Conservation (phyloP, 2,797 vertebrate genomes). For the Adrianichthys oophorus region DNA sequence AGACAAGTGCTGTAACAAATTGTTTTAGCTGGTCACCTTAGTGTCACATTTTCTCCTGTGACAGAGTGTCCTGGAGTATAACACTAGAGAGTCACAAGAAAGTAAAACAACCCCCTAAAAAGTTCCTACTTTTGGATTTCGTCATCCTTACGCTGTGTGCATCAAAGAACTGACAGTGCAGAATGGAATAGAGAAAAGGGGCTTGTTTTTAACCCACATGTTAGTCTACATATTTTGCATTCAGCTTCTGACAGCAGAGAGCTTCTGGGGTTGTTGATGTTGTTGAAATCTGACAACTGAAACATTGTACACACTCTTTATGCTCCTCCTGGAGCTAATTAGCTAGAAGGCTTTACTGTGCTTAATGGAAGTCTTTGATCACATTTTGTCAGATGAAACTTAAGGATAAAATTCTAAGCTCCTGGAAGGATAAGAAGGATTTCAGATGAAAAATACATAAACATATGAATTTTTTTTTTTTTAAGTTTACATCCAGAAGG, state of each 20-base stretch:
- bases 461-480: constrained; percentile 20
- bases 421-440: constrained; percentile 1
- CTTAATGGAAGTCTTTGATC: constrained; percentile 30
- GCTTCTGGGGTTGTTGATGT: constrained; percentile 33
- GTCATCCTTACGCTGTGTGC: constrained; percentile 28
- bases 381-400: constrained; percentile 26
- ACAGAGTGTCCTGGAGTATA: constrained; percentile 13
- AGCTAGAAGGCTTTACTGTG: constrained; percentile 30
- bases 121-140: constrained; percentile 24
- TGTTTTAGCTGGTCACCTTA: constrained; percentile 25
- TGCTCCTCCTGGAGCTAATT: constrained; percentile 18
- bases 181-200: constrained; percentile 39
- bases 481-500: constrained; percentile 11
- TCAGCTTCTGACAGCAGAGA: constrained; percentile 34
- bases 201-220: constrained; percentile 44
- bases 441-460: constrained; percentile 24
- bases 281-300: constrained; percentile 45
- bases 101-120: constrained; percentile 13
- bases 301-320: constrained; percentile 26
- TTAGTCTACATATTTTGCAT: constrained; percentile 31
- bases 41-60: constrained; percentile 18
- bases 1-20: constrained; percentile 1
- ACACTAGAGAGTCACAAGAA: constrained; percentile 15
- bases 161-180: constrained; percentile 29
- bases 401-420: constrained; percentile 22